phyloP scores from a whole-genome alignment of 2,113 vertebrate species.

The Paratilapia polleni region DNA sequence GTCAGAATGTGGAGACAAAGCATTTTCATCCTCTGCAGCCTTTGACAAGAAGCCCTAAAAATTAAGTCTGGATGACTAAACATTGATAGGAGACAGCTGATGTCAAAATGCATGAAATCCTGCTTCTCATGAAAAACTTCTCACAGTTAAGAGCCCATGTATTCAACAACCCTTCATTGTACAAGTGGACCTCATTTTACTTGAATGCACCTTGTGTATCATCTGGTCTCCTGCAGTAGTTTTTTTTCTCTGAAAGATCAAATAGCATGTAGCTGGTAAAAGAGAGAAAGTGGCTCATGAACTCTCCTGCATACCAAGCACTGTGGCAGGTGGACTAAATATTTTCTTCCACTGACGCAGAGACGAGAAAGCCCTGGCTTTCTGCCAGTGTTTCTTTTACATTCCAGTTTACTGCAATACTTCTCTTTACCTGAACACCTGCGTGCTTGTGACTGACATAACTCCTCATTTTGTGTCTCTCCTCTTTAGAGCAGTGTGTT shows the following conservation, averaged over 20 bases:
- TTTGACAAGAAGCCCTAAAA: not conserved
- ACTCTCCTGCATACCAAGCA: constrained; percentile 7
- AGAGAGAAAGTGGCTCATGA: constrained; percentile 12
- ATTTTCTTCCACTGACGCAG: constrained; percentile 19
- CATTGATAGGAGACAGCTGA: constrained; percentile 8
- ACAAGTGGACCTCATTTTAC: too few relatives aligned
- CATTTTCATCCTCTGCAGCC: not conserved
- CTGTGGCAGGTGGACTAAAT: constrained; percentile 20
- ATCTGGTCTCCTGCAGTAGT: not conserved
- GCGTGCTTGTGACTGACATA: constrained; percentile 33
- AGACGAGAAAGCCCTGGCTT: constrained; percentile 20
- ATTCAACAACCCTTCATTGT: not conserved
- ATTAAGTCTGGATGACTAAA: constrained; percentile 1
- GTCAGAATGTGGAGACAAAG: constrained; percentile 5
- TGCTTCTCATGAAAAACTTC: not conserved
- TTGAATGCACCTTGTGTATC: not conserved
- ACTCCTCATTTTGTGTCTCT: not conserved
- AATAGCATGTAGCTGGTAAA: not conserved
- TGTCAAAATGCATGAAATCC: constrained; percentile 42
- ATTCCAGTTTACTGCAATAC: constrained; percentile 61
- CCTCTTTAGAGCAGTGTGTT: not conserved
- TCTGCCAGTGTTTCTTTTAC: constrained; percentile 51
- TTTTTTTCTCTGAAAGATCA: not conserved
- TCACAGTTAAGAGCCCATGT: not conserved
- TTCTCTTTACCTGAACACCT: constrained; percentile 64